Percentiles rank a stretch among this genome's conserved stretches.
These are phyloP conservation scores for Philereme transversata DNA, from an alignment of 2,888 invertebrate species.

Conservation along the genomic window DNA sequence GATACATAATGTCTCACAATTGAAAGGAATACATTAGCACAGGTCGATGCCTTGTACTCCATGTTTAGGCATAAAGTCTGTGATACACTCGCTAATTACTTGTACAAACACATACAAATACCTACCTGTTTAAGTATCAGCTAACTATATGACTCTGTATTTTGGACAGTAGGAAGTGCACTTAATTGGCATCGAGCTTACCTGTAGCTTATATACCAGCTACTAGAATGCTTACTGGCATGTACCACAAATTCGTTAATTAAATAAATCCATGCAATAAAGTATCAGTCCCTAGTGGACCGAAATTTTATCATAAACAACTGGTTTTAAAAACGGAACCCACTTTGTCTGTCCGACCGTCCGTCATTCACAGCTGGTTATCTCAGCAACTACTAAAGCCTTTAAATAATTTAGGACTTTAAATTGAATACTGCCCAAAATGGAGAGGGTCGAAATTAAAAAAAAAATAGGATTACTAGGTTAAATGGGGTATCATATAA, in stretches of 20 bases:
- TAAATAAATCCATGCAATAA: slow-evolving; percentile 46
- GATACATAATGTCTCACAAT: slow-evolving; percentile 72
- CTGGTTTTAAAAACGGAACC: too few species aligned
- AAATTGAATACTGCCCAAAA: too few species aligned
- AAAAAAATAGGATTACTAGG: too few species aligned
- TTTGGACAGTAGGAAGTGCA: background rate
- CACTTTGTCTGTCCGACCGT: too few species aligned
- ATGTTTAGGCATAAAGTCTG: slow-evolving; percentile 29
- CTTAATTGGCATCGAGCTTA: background rate
- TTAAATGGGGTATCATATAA: too few species aligned
- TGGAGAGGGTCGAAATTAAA: too few species aligned
- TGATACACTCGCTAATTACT: background rate
- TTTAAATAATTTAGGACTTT: too few species aligned
- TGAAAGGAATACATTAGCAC: slow-evolving; percentile 75
- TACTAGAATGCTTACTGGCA: slow-evolving; percentile 1
- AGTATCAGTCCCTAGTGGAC: slow-evolving; percentile 42
- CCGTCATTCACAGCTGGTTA: too few species aligned
- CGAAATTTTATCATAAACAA: slow-evolving; percentile 36
- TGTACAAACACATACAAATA: background rate
- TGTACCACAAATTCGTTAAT: slow-evolving; percentile 40
- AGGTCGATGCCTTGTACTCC: slow-evolving; percentile 60
- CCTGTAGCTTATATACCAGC: background rate
- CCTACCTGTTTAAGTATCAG: background rate
- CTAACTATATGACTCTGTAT: background rate
- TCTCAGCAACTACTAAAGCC: too few species aligned